Evolutionary conservation across 1,140 invertebrate genomes (phyloP).

Genomic region (Tenebrio molitor): DNA sequence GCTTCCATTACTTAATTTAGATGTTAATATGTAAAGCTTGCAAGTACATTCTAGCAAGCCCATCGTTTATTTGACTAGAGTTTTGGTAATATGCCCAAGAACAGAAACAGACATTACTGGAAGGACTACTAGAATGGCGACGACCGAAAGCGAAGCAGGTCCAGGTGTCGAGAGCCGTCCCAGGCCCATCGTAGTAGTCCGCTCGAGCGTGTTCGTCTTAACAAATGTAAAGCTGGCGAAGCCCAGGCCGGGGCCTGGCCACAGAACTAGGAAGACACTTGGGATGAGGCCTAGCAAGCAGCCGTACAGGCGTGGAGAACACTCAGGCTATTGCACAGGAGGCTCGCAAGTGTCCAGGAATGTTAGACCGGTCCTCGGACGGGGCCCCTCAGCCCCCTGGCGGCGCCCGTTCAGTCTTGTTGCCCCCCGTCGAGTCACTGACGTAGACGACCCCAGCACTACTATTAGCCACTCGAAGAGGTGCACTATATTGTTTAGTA

Average conservation of each 20-base stretch:
- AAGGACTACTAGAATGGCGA: slow-evolving; percentile 36
- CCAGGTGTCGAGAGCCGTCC: too few species aligned
- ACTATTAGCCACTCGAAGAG: slow-evolving; percentile 58
- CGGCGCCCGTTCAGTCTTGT: slow-evolving; percentile 52
- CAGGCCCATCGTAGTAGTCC: slow-evolving; percentile 38
- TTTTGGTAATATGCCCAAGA: slow-evolving; percentile 52
- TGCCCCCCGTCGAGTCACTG: slow-evolving; percentile 57
- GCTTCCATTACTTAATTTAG: slow-evolving; percentile 58
- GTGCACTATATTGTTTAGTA: slow-evolving; percentile 60
- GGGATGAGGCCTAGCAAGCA: slow-evolving; percentile 55
- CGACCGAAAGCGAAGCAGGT: slow-evolving; percentile 17
- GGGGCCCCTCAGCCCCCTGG: slow-evolving; percentile 54
- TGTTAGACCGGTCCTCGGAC: slow-evolving; percentile 52
- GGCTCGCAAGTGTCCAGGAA: slow-evolving; percentile 61
- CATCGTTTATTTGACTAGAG: slow-evolving; percentile 46
- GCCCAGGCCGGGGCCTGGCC: slow-evolving; percentile 50
- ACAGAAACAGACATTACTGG: slow-evolving; percentile 27
- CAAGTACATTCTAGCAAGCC: slow-evolving; percentile 43
- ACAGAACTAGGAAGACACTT: slow-evolving; percentile 61
- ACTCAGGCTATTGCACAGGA: slow-evolving; percentile 56
- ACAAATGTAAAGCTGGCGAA: slow-evolving; percentile 51
- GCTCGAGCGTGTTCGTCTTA: not conserved
- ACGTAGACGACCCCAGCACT: slow-evolving; percentile 55
- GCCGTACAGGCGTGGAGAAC: slow-evolving; percentile 50
- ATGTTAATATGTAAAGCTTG: slow-evolving; percentile 44